A percentile compares a stretch with the other conserved stretches of the same genome.
Conservation (phyloP, 2,797 vertebrate genomes). For the Acipenser transmontanus region DNA sequence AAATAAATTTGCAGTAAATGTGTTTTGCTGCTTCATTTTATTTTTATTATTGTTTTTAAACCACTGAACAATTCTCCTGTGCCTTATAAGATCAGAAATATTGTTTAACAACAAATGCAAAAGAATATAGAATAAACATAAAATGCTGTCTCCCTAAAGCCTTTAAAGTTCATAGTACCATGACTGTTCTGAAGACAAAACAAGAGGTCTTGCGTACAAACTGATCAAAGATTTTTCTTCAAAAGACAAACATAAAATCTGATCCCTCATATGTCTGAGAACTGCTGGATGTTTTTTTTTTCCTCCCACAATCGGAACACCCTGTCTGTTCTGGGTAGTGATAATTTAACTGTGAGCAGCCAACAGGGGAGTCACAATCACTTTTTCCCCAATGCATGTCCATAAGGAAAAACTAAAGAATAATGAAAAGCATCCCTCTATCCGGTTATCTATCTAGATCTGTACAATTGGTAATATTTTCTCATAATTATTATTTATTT, state of each 20-base stretch:
- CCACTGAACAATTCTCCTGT: no score
- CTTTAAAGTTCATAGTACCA: constrained; percentile 15
- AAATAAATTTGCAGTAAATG: no score
- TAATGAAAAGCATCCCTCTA: not conserved
- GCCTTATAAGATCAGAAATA: not conserved
- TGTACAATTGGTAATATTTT: no score
- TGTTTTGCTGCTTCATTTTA: no score
- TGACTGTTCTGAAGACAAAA: constrained; percentile 23
- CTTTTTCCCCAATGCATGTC: not conserved
- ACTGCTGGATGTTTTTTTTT: constrained; percentile 1
- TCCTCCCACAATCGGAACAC: not conserved
- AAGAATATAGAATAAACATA: not conserved
- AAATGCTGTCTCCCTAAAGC: not conserved
- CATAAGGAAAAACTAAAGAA: not conserved
- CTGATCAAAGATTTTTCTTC: constrained; percentile 20
- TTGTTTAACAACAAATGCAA: constrained; percentile 12
- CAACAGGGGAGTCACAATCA: not conserved
- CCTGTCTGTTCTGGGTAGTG: not conserved
- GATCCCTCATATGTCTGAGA: not conserved
- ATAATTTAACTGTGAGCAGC: not conserved
- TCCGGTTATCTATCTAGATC: not conserved
- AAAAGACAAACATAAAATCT: constrained; percentile 2
- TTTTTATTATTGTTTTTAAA: no score
- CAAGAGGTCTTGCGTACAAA: constrained; percentile 11
- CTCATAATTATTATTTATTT: no score